Evolutionary conservation across 1,140 invertebrate species (phyloP).

Genomic region (Parasteatoda tepidariorum): DNA sequence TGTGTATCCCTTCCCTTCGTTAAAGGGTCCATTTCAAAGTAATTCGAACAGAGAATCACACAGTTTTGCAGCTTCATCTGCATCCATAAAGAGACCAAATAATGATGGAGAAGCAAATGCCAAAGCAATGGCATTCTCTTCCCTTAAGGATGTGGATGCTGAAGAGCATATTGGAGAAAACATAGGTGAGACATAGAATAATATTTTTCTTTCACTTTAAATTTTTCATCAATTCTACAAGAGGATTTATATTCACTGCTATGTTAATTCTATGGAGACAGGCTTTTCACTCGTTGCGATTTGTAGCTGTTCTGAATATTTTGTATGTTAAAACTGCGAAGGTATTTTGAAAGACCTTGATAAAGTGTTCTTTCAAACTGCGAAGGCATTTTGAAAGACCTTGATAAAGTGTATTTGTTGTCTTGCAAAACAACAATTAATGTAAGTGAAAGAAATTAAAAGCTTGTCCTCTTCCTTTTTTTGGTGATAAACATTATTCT

Average conservation of each 20-base stretch:
- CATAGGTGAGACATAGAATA: not conserved
- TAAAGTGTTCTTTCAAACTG: no score
- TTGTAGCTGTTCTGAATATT: no score
- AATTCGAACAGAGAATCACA: not conserved
- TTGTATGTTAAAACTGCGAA: no score
- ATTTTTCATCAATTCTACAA: not conserved
- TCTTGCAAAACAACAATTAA: no score
- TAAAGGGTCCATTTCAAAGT: conserved; percentile 25
- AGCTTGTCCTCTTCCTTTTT: no score
- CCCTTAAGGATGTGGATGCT: conserved; percentile 27
- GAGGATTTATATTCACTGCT: not conserved
- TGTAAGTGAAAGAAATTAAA: no score
- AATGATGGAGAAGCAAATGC: not conserved
- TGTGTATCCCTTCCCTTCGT: not conserved
- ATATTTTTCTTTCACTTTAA: not conserved
- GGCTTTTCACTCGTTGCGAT: no score
- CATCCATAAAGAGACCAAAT: conserved; percentile 16
- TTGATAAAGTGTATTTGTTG: no score
- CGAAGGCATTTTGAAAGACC: no score
- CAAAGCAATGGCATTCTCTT: conserved; percentile 1
- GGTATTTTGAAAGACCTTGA: no score
- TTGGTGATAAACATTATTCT: no score
- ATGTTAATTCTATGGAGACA: no score
- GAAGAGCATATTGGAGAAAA: conserved; percentile 31
- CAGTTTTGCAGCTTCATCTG: conserved; percentile 15